Base-by-base conservation (phyloP, 2,888 invertebrate genomes). In the Lypha dubia region DNA sequence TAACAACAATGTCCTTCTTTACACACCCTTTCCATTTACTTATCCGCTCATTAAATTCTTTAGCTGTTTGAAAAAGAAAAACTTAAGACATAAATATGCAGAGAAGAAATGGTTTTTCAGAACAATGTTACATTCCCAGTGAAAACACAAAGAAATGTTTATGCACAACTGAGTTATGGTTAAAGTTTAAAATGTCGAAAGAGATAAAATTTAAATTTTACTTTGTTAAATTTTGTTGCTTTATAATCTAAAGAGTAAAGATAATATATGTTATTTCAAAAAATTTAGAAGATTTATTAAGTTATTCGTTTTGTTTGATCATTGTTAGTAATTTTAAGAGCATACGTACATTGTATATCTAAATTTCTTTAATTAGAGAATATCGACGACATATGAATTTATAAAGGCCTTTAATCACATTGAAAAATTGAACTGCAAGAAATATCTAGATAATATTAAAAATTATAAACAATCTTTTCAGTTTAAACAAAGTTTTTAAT, bases 151-250 rank as follows among this genome's bases (percentile, higher is more conserved):
- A 28, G 38, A 46, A 68, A 49, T 24, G 22, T 76, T 76, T 68
- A 38, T 58, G 58, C 35, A 22, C 49, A 70, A 83, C 79, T 83
- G 83, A 83, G 60, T 75, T 79, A 83, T 79, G 83, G 49, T 75
- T 75, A 75, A 83, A 83, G 83, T 83, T 83, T 65, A 60, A 83
- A 79, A 74, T 79, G 70, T 75, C 70, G 49, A 53, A 71, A 79
- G 44, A 79, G 79, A 83, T 83, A 83, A 79, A 83, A 79, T 75
- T 75, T 79, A 17, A 75, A 74, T 79, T 70, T 58, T 79, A 63
- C 74, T 68, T 22, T 44, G 35, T 24, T 4, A 28, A 28, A 4
- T 28, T 28, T 28, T 28, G n/a, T n/a, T n/a, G n/a, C n/a, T 28
- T 5, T 28, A 4, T 4, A 28, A 28, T 4, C 28, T 28, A 4